Percentiles rank a stretch among this genome's conserved stretches.
Evolutionary conservation across 2,797 vertebrate genomes (phyloP).

Genomic region (Vultur gryphus): DNA sequence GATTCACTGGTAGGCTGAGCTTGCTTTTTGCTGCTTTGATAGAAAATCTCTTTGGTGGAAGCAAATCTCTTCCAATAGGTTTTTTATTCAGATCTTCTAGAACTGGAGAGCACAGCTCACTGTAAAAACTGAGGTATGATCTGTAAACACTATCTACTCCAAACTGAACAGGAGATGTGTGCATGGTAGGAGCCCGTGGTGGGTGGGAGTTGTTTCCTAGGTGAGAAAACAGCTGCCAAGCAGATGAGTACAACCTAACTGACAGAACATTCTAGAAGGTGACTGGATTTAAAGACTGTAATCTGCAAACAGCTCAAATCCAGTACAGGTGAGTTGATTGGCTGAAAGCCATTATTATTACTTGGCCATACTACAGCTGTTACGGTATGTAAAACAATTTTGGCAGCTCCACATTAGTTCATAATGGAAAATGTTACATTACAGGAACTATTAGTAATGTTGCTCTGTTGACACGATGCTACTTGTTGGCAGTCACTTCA

Average conservation of each 20-base stretch:
- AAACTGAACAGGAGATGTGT: not conserved
- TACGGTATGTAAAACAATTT: not conserved
- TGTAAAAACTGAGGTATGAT: not conserved
- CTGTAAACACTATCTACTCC: not conserved
- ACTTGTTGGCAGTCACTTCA: not conserved
- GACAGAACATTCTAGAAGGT: not conserved
- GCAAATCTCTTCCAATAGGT: not conserved
- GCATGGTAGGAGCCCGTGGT: rapidly evolving
- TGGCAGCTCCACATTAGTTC: not conserved
- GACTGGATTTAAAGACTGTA: not conserved
- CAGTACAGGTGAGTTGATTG: conserved; percentile 2
- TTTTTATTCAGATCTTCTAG: not conserved
- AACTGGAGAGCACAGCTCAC: not conserved
- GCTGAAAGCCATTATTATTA: not conserved
- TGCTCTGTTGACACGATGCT: not conserved
- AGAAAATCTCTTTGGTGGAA: not conserved
- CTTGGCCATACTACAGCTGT: not conserved
- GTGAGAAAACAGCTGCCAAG: not conserved
- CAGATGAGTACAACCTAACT: not conserved
- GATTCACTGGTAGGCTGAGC: not conserved
- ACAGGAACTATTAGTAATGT: not conserved
- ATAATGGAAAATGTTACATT: not conserved
- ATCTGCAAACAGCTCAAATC: not conserved
- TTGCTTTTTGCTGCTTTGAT: not conserved
- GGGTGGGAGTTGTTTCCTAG: not conserved